Evolutionary conservation across 2,113 vertebrate genomes (phyloP).

Genomic region (Peromyscus maniculatus): DNA sequence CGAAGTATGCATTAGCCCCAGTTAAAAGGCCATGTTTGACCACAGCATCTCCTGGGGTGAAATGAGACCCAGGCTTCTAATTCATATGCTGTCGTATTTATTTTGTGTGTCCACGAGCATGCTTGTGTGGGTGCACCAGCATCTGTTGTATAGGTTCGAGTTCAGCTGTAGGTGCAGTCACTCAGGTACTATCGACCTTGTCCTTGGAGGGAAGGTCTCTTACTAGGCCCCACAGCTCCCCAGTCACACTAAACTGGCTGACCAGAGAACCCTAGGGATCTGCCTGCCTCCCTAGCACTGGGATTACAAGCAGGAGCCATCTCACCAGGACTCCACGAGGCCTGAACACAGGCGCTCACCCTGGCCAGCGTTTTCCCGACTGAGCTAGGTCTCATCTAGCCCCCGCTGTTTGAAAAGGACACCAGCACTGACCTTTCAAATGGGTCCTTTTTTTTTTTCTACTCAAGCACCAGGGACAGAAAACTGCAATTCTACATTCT

Average conservation of each 20-base stretch:
- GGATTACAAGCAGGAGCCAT: neutral
- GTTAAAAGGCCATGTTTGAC: neutral
- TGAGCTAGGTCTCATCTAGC: neutral
- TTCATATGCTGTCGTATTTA: neutral
- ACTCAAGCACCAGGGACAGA: neutral
- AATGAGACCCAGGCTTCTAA: neutral
- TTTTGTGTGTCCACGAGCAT: neutral
- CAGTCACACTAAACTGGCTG: neutral
- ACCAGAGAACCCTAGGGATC: neutral
- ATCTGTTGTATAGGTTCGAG: neutral
- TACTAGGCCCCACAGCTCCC: neutral
- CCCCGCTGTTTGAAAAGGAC: neutral
- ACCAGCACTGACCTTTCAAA: slow-evolving; percentile 5
- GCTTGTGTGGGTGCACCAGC: neutral
- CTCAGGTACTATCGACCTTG: neutral
- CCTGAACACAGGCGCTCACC: neutral
- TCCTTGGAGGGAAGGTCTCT: too few species aligned
- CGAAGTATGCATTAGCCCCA: neutral
- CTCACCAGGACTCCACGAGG: neutral
- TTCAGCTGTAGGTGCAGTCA: neutral
- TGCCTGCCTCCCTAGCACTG: neutral
- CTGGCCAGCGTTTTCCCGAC: too few species aligned
- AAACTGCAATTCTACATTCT: neutral
- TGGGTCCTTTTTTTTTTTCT: slow-evolving; percentile 4
- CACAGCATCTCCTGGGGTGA: neutral